phyloP scores from a whole-genome alignment of 2,797 vertebrate genomes.

The Phataginus tricuspis region DNA sequence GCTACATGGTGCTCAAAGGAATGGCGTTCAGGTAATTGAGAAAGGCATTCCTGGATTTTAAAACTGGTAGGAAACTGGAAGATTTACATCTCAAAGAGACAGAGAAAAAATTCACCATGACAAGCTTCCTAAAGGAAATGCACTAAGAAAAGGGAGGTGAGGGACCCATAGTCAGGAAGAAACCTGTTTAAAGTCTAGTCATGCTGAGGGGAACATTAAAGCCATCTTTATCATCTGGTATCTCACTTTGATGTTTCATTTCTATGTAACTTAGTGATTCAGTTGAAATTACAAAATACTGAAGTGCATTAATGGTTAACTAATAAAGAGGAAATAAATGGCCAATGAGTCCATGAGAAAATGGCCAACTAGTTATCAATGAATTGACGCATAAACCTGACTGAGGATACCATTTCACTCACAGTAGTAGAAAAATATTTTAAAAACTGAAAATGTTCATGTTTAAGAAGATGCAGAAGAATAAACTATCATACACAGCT shows the following conservation, averaged over 20 bases:
- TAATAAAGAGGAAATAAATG: neutral
- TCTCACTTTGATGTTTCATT: neutral
- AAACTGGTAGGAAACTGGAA: neutral
- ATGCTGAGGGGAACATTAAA: neutral
- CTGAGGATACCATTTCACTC: neutral
- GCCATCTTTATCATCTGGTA: neutral
- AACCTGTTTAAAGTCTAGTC: neutral
- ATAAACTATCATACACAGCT: neutral
- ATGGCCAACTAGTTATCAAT: neutral
- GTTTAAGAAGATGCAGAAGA: neutral
- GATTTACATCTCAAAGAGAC: neutral
- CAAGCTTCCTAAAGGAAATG: neutral
- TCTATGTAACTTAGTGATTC: neutral
- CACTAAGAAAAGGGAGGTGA: neutral
- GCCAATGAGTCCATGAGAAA: neutral
- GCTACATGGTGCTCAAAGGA: neutral
- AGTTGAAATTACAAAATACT: neutral
- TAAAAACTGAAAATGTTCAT: neutral
- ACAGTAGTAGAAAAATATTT: neutral
- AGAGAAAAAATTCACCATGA: neutral
- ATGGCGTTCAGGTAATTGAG: neutral
- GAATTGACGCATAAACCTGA: neutral
- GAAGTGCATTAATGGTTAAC: neutral
- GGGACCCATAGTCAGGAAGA: neutral
- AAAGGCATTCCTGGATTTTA: neutral